phyloP scores from a whole-genome alignment of 2,113 vertebrate species.

The Genyomyrus donnyi region DNA sequence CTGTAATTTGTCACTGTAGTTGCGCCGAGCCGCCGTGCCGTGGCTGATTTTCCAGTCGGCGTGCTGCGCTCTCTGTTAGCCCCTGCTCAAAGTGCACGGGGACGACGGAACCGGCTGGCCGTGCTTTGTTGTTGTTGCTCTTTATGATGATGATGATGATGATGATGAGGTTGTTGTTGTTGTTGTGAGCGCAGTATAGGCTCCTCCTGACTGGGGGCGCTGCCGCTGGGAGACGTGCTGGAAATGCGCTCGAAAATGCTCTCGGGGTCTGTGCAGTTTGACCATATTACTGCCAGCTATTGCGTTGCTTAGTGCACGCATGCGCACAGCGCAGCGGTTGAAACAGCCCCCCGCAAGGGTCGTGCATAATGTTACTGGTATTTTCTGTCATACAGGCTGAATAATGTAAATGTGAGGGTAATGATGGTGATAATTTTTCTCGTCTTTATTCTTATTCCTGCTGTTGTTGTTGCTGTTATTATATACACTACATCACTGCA shows the following conservation, averaged over 20 bases:
- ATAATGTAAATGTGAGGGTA: not conserved
- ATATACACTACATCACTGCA: not conserved
- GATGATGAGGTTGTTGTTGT: not conserved
- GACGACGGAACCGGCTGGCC: not conserved
- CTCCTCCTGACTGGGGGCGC: not conserved
- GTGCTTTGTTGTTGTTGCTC: not conserved
- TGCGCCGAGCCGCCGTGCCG: not conserved
- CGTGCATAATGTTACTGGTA: not conserved
- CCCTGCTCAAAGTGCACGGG: not conserved
- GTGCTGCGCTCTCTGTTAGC: not conserved
- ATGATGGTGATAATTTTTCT: not conserved
- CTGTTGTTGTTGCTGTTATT: not conserved
- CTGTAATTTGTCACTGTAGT: constrained; percentile 3
- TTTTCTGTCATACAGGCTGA: not conserved
- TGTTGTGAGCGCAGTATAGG: not conserved
- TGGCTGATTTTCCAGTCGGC: not conserved
- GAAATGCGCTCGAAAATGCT: constrained; percentile 12
- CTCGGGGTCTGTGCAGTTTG: constrained; percentile 31
- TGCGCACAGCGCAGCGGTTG: constrained; percentile 30
- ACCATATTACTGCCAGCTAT: constrained; percentile 29
- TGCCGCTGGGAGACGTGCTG: not conserved
- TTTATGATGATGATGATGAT: not conserved
- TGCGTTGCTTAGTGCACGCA: constrained; percentile 29
- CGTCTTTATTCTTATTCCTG: not conserved
- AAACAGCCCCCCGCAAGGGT: constrained; percentile 26